Evolutionary conservation across 2,888 invertebrate genomes (phyloP).

Genomic region (Volucella inanis): DNA sequence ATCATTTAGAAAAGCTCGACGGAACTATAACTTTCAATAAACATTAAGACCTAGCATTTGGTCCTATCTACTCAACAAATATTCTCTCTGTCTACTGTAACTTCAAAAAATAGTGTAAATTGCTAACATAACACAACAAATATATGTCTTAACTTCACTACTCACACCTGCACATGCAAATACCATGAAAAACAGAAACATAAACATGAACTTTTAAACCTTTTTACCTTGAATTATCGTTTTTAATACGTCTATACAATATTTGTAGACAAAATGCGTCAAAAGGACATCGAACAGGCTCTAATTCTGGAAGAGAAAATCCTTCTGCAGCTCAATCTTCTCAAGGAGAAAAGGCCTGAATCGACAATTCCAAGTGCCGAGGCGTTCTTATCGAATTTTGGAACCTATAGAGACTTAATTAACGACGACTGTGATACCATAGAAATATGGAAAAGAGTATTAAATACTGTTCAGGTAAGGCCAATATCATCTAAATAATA

Average conservation of each 20-base stretch:
- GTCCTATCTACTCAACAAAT: no score
- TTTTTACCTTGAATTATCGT: no score
- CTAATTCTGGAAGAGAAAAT: constrained; percentile 94
- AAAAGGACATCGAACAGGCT: constrained; percentile 94
- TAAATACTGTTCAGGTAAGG: constrained; percentile 80
- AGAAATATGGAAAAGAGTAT: constrained; percentile 92
- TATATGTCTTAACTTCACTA: no score
- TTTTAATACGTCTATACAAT: background rate
- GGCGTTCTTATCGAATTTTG: constrained; percentile 82
- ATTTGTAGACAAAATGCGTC: constrained; percentile 90
- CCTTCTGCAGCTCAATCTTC: constrained; percentile 90
- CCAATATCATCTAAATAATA: background rate
- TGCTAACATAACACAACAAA: no score
- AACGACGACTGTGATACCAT: constrained; percentile 90
- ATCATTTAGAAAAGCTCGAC: no score
- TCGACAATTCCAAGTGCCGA: constrained; percentile 79
- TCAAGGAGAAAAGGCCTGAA: constrained; percentile 86
- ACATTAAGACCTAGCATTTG: no score
- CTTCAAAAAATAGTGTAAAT: no score
- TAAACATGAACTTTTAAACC: no score
- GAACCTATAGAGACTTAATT: constrained; percentile 88
- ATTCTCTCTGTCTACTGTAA: no score
- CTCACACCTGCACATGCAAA: background rate
- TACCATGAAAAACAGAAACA: background rate
- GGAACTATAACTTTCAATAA: no score